Percentiles rank a stretch among this genome's conserved stretches.
Conservation (phyloP, 2,113 vertebrate genomes). For the Patagioenas fasciata region DNA sequence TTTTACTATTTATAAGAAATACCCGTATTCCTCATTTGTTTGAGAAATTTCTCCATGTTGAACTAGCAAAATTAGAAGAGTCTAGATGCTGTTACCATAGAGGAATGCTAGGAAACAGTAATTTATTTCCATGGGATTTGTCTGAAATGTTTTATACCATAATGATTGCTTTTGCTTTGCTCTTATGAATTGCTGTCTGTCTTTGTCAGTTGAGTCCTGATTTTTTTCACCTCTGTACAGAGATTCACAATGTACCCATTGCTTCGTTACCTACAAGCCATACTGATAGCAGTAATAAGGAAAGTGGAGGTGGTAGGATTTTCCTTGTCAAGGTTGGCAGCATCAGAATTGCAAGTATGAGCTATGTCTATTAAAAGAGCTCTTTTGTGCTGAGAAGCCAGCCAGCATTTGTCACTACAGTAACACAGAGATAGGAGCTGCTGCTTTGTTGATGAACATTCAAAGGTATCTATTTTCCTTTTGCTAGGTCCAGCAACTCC, state of each 20-base stretch:
- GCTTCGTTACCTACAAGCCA: neutral
- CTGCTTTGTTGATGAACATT: conserved; percentile 8
- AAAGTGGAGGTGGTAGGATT: conserved; percentile 3
- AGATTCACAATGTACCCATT: neutral
- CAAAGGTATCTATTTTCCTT: neutral
- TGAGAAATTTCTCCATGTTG: neutral
- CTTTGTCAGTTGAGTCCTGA: neutral
- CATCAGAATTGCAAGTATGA: conserved; percentile 13
- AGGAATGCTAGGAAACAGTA: neutral
- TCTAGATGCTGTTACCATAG: neutral
- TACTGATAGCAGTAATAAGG: neutral
- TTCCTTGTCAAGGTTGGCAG: conserved; percentile 16
- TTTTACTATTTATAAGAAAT: neutral
- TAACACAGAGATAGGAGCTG: neutral
- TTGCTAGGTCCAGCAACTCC: neutral
- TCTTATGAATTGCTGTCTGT: neutral
- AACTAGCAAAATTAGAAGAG: neutral
- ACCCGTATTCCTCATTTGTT: neutral
- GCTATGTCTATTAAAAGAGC: neutral
- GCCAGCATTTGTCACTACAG: conserved; percentile 1
- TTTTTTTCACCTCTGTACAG: neutral
- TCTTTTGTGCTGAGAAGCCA: conserved; percentile 8
- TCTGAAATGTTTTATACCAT: neutral
- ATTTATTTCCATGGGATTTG: neutral
- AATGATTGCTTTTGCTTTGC: neutral